Evolutionary conservation across 1,140 invertebrate species (phyloP).

Genomic region (Orussus abietinus): DNA sequence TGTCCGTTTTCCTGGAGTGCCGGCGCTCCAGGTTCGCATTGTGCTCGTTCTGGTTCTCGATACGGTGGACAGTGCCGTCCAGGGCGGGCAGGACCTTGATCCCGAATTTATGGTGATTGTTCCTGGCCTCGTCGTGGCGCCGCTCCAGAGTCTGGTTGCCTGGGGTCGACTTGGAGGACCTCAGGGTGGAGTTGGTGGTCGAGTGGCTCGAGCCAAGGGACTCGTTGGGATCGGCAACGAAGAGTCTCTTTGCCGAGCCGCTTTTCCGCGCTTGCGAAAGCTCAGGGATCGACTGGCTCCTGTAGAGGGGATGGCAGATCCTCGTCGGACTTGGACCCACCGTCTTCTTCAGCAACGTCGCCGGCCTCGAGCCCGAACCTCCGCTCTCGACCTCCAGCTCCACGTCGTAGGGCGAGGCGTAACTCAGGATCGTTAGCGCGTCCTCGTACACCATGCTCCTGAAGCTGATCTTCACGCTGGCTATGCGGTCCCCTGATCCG

Average conservation of each 20-base stretch:
- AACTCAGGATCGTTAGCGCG: constrained; percentile 81
- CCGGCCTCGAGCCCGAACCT: constrained; percentile 52
- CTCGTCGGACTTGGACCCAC: constrained; percentile 51
- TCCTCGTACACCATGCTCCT: constrained; percentile 87
- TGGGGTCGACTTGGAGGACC: constrained; percentile 40
- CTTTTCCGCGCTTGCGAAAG: constrained; percentile 52
- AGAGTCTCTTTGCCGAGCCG: constrained; percentile 48
- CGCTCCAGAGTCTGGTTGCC: constrained; percentile 34
- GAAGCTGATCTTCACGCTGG: constrained; percentile 80
- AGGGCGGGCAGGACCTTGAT: constrained; percentile 60
- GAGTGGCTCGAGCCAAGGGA: constrained; percentile 48
- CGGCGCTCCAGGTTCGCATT: constrained; percentile 49
- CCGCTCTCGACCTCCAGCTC: constrained; percentile 64
- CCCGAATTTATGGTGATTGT: constrained; percentile 65
- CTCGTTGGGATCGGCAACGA: constrained; percentile 48
- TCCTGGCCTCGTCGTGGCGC: constrained; percentile 33
- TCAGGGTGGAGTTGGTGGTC: constrained; percentile 46
- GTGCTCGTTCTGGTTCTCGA: constrained; percentile 52
- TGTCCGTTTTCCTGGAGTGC: constrained; percentile 41
- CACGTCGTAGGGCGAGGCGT: constrained; percentile 88
- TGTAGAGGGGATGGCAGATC: constrained; percentile 64
- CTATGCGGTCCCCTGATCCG: constrained; percentile 80
- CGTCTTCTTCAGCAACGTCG: constrained; percentile 52
- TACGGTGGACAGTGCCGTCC: constrained; percentile 44
- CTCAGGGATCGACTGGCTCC: constrained; percentile 66